A percentile compares a stretch with the other conserved stretches of the same genome.
These are phyloP conservation scores for Phaethornis superciliosus DNA, from an alignment of 2,113 vertebrate genomes.

Conservation along the genomic window DNA sequence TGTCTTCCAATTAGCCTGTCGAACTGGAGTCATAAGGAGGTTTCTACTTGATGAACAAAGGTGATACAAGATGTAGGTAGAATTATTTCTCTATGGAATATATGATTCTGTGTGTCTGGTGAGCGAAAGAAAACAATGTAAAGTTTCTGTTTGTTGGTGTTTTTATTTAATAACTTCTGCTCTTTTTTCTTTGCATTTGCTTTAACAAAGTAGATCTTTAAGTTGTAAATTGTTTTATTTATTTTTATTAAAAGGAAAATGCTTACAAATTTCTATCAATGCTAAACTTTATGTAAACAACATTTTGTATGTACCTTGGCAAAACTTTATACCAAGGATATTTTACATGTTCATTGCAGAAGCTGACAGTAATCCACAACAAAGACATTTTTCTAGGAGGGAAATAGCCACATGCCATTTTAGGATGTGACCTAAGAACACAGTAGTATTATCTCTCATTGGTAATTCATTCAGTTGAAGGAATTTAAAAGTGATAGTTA, in stretches of 20 bases:
- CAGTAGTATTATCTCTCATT: not conserved
- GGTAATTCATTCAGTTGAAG: not conserved
- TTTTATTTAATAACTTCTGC: not conserved
- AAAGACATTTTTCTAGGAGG: not conserved
- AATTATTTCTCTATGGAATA: not conserved
- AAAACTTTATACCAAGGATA: not conserved
- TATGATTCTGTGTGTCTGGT: not conserved
- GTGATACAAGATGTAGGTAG: not conserved
- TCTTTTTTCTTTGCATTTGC: not conserved
- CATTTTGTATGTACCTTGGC: not conserved
- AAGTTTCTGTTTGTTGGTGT: not conserved
- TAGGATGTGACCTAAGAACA: not conserved
- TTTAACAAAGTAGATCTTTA: not conserved
- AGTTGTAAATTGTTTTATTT: not conserved
- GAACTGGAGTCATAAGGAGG: not conserved
- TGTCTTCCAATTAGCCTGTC: not conserved
- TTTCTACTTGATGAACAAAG: not conserved
- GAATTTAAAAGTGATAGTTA: not conserved
- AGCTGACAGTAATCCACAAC: not conserved
- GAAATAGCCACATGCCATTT: not conserved
- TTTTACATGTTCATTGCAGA: not conserved
- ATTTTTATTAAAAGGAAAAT: not conserved
- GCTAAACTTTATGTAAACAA: not conserved
- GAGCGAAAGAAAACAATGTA: not conserved
- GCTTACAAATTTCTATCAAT: not conserved